Evolutionary conservation across 2,113 vertebrate species (phyloP).

Genomic region (Numenius arquata): DNA sequence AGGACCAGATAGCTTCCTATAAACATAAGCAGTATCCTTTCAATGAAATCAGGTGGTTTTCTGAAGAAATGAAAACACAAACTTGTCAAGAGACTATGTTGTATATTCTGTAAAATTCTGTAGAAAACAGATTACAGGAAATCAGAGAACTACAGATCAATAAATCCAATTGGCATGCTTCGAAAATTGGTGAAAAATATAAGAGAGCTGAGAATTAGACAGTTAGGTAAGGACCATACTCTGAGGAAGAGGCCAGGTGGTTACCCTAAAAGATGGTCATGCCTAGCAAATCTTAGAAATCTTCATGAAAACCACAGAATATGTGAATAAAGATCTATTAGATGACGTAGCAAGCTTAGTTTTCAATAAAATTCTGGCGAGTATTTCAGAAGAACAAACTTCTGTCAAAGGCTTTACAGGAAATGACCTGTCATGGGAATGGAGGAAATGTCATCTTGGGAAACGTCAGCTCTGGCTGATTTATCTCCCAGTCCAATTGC

Average conservation of each 20-base stretch:
- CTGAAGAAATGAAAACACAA: not conserved
- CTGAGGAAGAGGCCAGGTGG: not conserved
- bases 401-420: not conserved
- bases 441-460: not conserved
- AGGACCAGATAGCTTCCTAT: not conserved
- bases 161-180: not conserved
- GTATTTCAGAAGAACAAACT: not conserved
- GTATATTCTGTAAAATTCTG: not conserved
- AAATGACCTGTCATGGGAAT: not conserved
- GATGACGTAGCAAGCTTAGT: not conserved
- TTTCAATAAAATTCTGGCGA: not conserved
- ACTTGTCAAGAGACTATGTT: not conserved
- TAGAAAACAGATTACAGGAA: not conserved
- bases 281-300: not conserved
- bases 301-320: not conserved
- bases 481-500: not conserved
- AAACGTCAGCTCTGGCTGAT: not conserved
- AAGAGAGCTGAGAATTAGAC: not conserved
- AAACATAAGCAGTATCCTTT: not conserved
- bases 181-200: not conserved
- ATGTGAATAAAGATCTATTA: not conserved
- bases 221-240: not conserved
- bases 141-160: not conserved
- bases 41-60: not conserved
- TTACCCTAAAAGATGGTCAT: fast-evolving